These are phyloP conservation scores for Lophotriccus pileatus DNA, from an alignment of 2,797 vertebrate genomes.

Conservation along the genomic window DNA sequence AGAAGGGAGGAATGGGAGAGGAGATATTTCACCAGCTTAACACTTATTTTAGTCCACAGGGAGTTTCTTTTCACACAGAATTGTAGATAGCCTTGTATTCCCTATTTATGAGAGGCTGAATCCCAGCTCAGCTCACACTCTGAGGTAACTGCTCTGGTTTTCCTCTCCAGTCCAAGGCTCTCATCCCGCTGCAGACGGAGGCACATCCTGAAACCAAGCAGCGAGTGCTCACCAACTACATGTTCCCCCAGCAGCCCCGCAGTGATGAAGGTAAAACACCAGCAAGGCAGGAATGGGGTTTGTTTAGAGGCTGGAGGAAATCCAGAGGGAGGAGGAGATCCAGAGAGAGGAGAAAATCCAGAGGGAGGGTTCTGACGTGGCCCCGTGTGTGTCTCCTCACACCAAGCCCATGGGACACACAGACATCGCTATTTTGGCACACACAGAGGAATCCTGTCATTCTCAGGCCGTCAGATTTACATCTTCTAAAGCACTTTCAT, in stretches of 20 bases:
- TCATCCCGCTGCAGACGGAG: conserved; percentile 98
- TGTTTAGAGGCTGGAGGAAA: not conserved
- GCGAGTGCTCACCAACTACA: conserved; percentile 98
- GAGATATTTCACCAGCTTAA: no score
- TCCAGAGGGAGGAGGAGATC: not conserved
- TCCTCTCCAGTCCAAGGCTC: conserved; percentile 90
- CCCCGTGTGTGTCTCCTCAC: not conserved
- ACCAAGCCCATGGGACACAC: rapidly evolving
- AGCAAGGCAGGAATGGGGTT: not conserved
- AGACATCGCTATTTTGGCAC: rapidly evolving
- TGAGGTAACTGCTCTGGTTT: not conserved
- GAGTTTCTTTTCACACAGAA: not conserved
- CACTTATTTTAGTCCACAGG: rapidly evolving
- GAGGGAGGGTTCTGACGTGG: rapidly evolving
- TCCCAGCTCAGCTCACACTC: not conserved
- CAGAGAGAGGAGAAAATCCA: not conserved
- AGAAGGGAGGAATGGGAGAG: not conserved
- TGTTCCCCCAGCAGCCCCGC: conserved; percentile 98
- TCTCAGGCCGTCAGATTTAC: no score
- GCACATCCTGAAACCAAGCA: conserved; percentile 98
- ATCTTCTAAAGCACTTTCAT: rapidly evolving
- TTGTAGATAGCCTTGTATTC: not conserved
- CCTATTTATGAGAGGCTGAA: not conserved
- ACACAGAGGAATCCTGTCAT: not conserved
- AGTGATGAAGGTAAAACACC: conserved; percentile 89